Evolutionary conservation across 1,140 invertebrate species (phyloP), one percentile per base, ranked within the genome.

Genomic region (Drosophila bocki): DNA sequence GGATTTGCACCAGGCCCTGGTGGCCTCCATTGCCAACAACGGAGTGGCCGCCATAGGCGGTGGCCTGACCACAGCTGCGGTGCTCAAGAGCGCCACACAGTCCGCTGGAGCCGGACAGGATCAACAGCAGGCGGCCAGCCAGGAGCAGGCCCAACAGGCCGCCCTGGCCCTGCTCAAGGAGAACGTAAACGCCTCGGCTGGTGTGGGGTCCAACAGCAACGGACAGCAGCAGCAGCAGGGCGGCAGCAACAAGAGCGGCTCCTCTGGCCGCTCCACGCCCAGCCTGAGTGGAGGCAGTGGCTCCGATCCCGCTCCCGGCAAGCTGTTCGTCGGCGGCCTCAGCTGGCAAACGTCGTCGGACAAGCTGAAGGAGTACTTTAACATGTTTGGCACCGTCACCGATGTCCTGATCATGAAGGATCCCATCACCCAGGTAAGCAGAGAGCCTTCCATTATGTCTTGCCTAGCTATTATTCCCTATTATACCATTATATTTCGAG

Each of bases 371-470:
- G 97, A 98, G 78, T 98, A 98, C 92, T 98, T 98, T 87, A 96
- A 96, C 58, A 97, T 97, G 95, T 98, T 98, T 84, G 97, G 97
- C 57, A 96, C 96, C 5, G 97, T 98, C 65, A 97, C 97, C n/a
- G 97, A 98, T 92, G 97, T 98, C 48, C 95, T 98, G 53, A 98
- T 98, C 83, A 98, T 98, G 97, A 98, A 98, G 94, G 97, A 98
- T 94, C 97, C 97, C 3, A 96, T 98, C 15, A 98, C 97, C 70
- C 97, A 98, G 96, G 97, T 98, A 94, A 93, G 78, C 67, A 65
- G 58, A 72, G 35, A 60, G 65, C 26, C 62, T 48, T 56, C 32
- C 65, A 56, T 56, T 59, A 56, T 56, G 33, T 29, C 29, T 35
- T 41, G 37, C 17, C 32, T 26, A 35, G 29, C 39, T 42, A 61